A percentile compares a stretch with the other conserved stretches of the same genome.
Evolutionary conservation across 2,797 vertebrate genomes (phyloP).

Genomic region (Pipistrellus kuhlii): DNA sequence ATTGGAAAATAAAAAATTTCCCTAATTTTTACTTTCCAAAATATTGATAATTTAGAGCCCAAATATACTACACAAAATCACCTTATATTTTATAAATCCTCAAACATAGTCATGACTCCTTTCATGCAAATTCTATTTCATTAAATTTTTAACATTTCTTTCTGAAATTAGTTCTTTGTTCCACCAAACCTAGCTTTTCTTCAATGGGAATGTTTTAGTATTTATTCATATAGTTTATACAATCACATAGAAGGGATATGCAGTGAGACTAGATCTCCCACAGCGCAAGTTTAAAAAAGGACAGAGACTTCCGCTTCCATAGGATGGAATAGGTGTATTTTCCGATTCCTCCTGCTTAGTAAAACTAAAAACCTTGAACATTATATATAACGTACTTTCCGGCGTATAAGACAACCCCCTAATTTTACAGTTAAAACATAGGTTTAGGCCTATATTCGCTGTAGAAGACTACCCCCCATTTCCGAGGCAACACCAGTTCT

Average conservation of each 20-base stretch:
- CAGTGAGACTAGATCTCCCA: background rate
- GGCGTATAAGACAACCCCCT: too few species aligned
- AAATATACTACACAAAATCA: slow-evolving; percentile 28
- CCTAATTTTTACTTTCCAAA: slow-evolving; percentile 39
- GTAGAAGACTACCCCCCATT: too few species aligned
- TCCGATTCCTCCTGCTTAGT: background rate
- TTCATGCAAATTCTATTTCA: background rate
- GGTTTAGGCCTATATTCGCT: too few species aligned
- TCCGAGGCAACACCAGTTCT: too few species aligned
- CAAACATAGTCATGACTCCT: background rate
- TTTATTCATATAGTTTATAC: background rate
- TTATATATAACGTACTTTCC: background rate
- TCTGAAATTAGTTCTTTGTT: background rate
- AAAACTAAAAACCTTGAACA: background rate
- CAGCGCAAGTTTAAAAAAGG: background rate
- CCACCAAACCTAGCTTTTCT: slow-evolving; percentile 21
- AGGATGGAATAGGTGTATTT: background rate
- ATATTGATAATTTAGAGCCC: background rate
- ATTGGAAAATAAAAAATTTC: background rate
- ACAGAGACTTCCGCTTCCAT: background rate
- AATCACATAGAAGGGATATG: background rate
- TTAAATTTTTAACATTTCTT: background rate
- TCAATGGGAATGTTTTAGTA: background rate
- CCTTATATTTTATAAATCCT: background rate
- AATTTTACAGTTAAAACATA: too few species aligned